Conservation (phyloP, 2,797 vertebrate genomes). For the Enteromius viviparus region DNA sequence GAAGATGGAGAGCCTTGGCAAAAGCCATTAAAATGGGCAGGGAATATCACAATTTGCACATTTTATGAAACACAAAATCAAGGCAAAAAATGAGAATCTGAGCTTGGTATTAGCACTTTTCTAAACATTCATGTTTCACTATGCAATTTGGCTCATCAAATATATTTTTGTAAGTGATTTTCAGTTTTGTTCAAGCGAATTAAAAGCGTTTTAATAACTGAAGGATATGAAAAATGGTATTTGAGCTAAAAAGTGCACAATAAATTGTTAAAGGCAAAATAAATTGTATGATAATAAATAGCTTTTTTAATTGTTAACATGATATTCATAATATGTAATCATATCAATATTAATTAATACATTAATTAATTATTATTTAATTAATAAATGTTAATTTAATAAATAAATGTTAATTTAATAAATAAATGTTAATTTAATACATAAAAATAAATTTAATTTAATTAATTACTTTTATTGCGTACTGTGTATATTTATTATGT, state of each 20-base stretch:
- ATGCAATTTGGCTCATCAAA: conserved; percentile 6
- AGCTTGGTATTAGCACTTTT: not conserved
- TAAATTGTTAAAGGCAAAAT: not conserved
- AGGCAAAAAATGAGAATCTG: not conserved
- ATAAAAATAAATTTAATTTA: too few species aligned
- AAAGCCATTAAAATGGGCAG: conserved; percentile 3
- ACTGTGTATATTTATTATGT: too few species aligned
- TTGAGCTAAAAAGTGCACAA: not conserved
- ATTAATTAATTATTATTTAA: too few species aligned
- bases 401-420: too few species aligned
- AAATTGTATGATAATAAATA: not conserved
- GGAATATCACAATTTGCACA: not conserved
- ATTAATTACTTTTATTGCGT: too few species aligned
- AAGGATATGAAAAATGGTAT: not conserved
- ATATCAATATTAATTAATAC: too few species aligned
- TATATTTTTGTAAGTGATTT: not conserved
- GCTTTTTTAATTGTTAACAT: not conserved
- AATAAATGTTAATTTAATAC: too few species aligned
- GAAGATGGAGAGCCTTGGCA: not conserved
- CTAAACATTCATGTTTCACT: not conserved
- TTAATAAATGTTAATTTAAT: too few species aligned
- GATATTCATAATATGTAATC: not conserved
- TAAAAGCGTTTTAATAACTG: not conserved
- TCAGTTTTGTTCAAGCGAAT: not conserved
- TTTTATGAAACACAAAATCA: not conserved